Evolutionary conservation across 2,888 invertebrate species (phyloP).

Genomic region (Ornithoptera alexandrae): DNA sequence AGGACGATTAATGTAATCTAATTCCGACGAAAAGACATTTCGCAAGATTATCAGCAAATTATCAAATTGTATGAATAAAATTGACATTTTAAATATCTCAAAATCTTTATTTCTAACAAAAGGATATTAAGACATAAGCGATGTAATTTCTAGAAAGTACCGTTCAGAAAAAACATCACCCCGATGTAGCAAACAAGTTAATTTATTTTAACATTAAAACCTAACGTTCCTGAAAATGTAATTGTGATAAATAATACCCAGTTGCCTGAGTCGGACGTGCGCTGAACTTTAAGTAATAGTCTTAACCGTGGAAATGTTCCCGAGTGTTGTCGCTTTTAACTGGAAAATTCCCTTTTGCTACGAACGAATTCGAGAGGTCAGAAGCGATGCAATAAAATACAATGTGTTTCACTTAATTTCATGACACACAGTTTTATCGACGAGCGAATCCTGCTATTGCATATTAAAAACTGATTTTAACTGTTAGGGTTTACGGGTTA

Average conservation of each 20-base stretch:
- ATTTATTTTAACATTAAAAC: conserved; percentile 17
- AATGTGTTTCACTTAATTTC: neutral
- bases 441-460: too few species aligned
- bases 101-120: too few species aligned
- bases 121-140: too few species aligned
- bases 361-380: conserved; percentile 1
- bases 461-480: too few species aligned
- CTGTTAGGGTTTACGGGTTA: too few species aligned
- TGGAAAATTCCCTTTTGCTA: conserved; percentile 5
- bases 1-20: too few species aligned
- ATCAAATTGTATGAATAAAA: too few species aligned
- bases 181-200: neutral
- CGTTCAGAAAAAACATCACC: neutral
- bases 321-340: conserved; percentile 21
- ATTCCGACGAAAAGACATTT: too few species aligned
- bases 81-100: too few species aligned
- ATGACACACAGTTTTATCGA: neutral
- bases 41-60: too few species aligned
- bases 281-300: conserved; percentile 27
- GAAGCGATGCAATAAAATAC: neutral
- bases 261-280: conserved; percentile 26
- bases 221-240: conserved; percentile 27
- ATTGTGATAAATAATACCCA: conserved; percentile 28
- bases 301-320: conserved; percentile 17
- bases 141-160: neutral